Conservation (phyloP, 92 coral and sea anemone genomes). For the Anthopleura xanthogrammica region DNA sequence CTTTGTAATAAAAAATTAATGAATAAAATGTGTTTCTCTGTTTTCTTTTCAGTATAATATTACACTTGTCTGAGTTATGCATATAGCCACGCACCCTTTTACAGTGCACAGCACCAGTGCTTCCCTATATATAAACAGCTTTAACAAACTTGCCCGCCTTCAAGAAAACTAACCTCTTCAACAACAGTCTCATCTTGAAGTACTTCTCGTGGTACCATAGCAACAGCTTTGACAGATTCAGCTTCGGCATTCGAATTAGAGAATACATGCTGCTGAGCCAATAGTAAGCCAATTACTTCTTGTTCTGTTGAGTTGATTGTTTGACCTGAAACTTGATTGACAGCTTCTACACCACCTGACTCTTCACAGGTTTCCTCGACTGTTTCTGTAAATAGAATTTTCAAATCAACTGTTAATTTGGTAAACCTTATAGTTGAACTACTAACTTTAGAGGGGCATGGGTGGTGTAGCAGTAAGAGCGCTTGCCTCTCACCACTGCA, state of each 20-base stretch:
- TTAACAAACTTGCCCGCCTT: too few relatives aligned
- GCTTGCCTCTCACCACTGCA: too few relatives aligned
- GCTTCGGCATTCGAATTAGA: slow-evolving; percentile 55
- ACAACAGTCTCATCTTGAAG: slow-evolving; percentile 51
- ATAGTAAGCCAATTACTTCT: slow-evolving; percentile 75
- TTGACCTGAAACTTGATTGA: slow-evolving; percentile 74
- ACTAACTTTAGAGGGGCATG: too few relatives aligned
- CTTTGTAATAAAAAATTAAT: too few relatives aligned
- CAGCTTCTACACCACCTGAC: slow-evolving; percentile 6
- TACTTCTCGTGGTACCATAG: slow-evolving; percentile 81
- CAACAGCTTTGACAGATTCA: slow-evolving; percentile 66
- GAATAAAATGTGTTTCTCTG: too few relatives aligned
- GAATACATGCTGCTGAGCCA: slow-evolving; percentile 79
- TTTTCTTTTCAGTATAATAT: too few relatives aligned
- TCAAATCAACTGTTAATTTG: not conserved
- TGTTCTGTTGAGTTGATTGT: slow-evolving; percentile 86
- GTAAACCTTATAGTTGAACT: too few relatives aligned
- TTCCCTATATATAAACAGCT: too few relatives aligned
- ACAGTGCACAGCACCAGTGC: too few relatives aligned
- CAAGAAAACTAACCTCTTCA: slow-evolving; percentile 23
- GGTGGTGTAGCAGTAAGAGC: too few relatives aligned
- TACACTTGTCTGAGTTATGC: too few relatives aligned
- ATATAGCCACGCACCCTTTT: too few relatives aligned
- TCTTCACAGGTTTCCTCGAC: slow-evolving; percentile 24
- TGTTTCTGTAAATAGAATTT: not conserved